Evolutionary conservation across 2,888 invertebrate genomes (phyloP).

Genomic region (Lapara coniferarum): DNA sequence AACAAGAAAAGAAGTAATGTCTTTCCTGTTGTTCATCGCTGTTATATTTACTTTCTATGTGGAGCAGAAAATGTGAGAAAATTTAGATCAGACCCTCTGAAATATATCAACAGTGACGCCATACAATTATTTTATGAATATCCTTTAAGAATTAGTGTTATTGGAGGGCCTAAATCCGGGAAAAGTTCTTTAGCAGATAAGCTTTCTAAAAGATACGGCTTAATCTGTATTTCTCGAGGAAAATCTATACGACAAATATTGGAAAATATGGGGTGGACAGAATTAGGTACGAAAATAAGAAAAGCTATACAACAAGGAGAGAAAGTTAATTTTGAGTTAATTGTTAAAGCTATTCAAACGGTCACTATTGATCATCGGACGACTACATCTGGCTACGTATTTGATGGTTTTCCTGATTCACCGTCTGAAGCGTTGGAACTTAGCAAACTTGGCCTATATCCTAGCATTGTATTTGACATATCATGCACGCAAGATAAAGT

Average conservation of each 20-base stretch:
- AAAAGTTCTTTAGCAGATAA: constrained; percentile 83
- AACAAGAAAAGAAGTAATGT: constrained; percentile 66
- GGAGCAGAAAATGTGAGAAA: constrained; percentile 71
- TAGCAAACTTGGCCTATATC: constrained; percentile 78
- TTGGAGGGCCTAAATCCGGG: constrained; percentile 86
- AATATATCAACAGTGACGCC: constrained; percentile 73
- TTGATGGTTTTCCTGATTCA: constrained; percentile 85
- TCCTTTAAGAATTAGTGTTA: constrained; percentile 81
- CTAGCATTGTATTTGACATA: constrained; percentile 83
- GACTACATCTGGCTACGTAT: constrained; percentile 82
- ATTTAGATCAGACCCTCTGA: constrained; percentile 83
- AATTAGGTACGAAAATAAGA: constrained; percentile 72
- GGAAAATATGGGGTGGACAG: constrained; percentile 77
- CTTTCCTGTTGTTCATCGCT: constrained; percentile 83
- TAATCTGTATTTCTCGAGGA: constrained; percentile 82
- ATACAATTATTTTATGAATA: constrained; percentile 72
- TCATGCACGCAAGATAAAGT: constrained; percentile 60
- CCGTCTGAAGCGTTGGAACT: constrained; percentile 78
- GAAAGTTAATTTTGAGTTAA: constrained; percentile 66
- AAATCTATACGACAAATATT: constrained; percentile 77
- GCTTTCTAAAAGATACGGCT: constrained; percentile 78
- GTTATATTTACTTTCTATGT: constrained; percentile 84
- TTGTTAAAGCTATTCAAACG: constrained; percentile 81
- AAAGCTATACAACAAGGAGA: constrained; percentile 67
- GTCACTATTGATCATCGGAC: constrained; percentile 74